Conservation (phyloP, 2,113 vertebrate genomes). For the Oryzias celebensis region DNA sequence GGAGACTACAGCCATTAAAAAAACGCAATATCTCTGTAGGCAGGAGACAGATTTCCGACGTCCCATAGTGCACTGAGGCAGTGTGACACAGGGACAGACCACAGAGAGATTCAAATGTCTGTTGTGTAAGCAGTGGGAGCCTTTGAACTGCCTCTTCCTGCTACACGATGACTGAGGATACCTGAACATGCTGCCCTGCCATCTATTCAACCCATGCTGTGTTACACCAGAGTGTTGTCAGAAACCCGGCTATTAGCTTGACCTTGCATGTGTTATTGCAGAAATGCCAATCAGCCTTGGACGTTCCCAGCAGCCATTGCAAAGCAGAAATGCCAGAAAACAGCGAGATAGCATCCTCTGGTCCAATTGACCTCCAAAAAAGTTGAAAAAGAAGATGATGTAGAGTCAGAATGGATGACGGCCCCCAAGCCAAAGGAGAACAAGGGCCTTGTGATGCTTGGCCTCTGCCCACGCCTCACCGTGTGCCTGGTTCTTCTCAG, state of each 20-base stretch:
- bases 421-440: constrained; percentile 51
- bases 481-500: constrained; percentile 15
- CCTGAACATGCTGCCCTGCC: constrained; percentile 39
- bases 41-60: no score
- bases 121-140: constrained; percentile 52
- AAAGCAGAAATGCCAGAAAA: constrained; percentile 53
- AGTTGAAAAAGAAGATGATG: constrained; percentile 58
- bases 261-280: constrained; percentile 39
- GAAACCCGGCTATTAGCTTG: constrained; percentile 58
- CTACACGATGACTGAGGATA: constrained; percentile 48
- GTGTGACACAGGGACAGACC: constrained; percentile 29
- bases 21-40: no score
- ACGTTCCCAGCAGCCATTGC: not conserved
- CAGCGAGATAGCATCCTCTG: constrained; percentile 38
- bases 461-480: constrained; percentile 36
- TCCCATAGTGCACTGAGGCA: constrained; percentile 1
- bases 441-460: constrained; percentile 51
- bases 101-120: constrained; percentile 45
- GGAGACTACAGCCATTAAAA: no score
- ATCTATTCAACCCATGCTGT: constrained; percentile 50
- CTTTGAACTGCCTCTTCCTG: constrained; percentile 57
- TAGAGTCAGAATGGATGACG: constrained; percentile 47
- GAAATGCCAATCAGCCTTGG: constrained; percentile 21
- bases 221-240: constrained; percentile 54
- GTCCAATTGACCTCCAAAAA: constrained; percentile 60